Percentiles rank a stretch among this genome's conserved stretches.
phyloP scores from a whole-genome alignment of 2,797 vertebrate species.

The Eulemur coronatus region DNA sequence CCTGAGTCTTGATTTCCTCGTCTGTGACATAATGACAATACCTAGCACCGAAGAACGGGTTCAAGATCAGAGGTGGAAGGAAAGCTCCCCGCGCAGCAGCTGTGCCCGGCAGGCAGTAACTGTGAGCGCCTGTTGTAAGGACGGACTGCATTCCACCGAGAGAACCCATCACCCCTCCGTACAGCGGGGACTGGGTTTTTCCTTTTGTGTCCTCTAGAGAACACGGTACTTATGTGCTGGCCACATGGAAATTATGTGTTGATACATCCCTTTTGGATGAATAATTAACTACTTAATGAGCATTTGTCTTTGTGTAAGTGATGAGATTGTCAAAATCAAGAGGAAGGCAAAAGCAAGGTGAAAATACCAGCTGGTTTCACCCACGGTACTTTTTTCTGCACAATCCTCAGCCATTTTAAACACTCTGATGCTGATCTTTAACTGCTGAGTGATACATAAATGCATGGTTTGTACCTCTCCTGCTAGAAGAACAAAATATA shows the following conservation, averaged over 20 bases:
- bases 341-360: not conserved
- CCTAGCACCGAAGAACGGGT: fast-evolving
- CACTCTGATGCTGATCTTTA: not conserved
- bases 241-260: fast-evolving
- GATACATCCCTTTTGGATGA: not conserved
- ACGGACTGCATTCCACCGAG: fast-evolving
- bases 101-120: fast-evolving
- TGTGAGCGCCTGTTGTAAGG: no score
- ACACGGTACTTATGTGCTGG: fast-evolving
- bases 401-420: fast-evolving
- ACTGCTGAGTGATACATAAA: not conserved
- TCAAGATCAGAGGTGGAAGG: not conserved
- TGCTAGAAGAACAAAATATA: not conserved
- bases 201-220: not conserved
- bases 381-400: fast-evolving
- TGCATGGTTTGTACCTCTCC: not conserved
- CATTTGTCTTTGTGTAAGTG: not conserved
- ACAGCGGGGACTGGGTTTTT: not conserved
- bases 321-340: not conserved
- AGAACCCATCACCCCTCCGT: not conserved
- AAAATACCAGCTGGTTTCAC: not conserved
- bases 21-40: not conserved
- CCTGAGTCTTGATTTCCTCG: fast-evolving
- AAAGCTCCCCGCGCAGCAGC: not conserved
- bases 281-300: not conserved